phyloP scores from a whole-genome alignment of 2,888 invertebrate species.

The Cheilosia variabilis region DNA sequence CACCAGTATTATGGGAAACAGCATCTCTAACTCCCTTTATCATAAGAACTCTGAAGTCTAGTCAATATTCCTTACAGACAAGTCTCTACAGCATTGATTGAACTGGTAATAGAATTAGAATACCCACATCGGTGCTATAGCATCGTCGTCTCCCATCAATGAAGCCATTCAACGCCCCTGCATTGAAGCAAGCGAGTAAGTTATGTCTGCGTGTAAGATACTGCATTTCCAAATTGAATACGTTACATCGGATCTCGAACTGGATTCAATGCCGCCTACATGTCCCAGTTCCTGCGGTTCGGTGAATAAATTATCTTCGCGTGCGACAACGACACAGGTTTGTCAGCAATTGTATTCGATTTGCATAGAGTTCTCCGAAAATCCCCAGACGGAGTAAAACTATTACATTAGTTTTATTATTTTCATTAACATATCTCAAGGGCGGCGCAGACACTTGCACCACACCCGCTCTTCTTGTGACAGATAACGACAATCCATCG shows the following conservation, averaged over 20 bases:
- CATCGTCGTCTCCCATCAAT: conserved; percentile 2
- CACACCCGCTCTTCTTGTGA: conserved; percentile 40
- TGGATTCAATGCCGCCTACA: conserved; percentile 39
- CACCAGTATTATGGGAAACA: no score
- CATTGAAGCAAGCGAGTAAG: conserved; percentile 4
- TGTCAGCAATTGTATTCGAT: neutral
- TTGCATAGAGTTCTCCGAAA: neutral
- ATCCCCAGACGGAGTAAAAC: conserved; percentile 14
- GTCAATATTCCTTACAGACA: neutral
- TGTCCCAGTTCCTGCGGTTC: conserved; percentile 13
- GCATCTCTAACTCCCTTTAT: no score
- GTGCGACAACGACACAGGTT: conserved; percentile 7
- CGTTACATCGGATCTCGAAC: conserved; percentile 18
- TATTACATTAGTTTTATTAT: conserved; percentile 6
- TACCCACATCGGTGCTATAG: conserved; percentile 2
- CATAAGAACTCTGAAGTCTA: no score
- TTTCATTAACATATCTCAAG: conserved; percentile 43
- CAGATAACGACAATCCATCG: conserved; percentile 26
- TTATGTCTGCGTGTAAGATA: conserved; percentile 5
- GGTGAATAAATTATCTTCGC: conserved; percentile 22
- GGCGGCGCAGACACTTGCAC: conserved; percentile 29
- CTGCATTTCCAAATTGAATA: conserved; percentile 3
- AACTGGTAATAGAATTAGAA: conserved; percentile 12
- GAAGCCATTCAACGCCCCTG: conserved; percentile 49
- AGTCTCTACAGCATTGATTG: conserved; percentile 3